Percentiles rank a stretch among this genome's conserved stretches.
Evolutionary conservation across 2,113 vertebrate genomes (phyloP).

Genomic region (Neomonachus schauinslandi): DNA sequence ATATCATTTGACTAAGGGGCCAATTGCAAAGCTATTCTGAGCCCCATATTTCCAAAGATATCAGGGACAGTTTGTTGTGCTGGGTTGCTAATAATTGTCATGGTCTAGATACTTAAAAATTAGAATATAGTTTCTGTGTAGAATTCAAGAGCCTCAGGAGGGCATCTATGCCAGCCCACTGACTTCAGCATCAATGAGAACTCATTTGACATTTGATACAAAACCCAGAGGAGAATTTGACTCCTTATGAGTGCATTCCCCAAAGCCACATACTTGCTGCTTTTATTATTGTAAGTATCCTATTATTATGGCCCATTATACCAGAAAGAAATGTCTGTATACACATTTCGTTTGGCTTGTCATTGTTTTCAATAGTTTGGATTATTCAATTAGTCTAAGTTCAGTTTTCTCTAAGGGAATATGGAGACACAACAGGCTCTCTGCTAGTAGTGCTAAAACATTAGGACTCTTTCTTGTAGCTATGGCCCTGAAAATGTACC

Average conservation of each 20-base stretch:
- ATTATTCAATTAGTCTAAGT: conserved; percentile 38
- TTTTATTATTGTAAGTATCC: conserved; percentile 9
- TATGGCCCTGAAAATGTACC: background rate
- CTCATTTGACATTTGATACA: conserved; percentile 40
- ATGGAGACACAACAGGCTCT: background rate
- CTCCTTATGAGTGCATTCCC: background rate
- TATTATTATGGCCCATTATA: conserved; percentile 20
- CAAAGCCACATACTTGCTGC: background rate
- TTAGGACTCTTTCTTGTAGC: conserved; percentile 37
- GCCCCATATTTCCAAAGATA: conserved; percentile 37
- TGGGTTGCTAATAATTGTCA: background rate
- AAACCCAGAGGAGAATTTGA: background rate
- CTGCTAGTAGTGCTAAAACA: background rate
- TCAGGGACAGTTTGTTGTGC: conserved; percentile 15
- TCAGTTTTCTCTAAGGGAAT: conserved; percentile 41
- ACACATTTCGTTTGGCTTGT: conserved; percentile 34
- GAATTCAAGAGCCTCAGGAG: background rate
- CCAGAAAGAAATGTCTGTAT: conserved; percentile 32
- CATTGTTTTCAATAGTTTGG: conserved; percentile 6
- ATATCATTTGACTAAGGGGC: conserved; percentile 29
- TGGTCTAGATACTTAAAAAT: conserved; percentile 35
- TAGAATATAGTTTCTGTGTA: conserved; percentile 10
- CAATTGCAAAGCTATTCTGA: conserved; percentile 55
- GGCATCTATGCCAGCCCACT: background rate
- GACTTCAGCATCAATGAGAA: background rate